Evolutionary conservation across 2,797 vertebrate species (phyloP).

Genomic region (Rhinatrema bivittatum): DNA sequence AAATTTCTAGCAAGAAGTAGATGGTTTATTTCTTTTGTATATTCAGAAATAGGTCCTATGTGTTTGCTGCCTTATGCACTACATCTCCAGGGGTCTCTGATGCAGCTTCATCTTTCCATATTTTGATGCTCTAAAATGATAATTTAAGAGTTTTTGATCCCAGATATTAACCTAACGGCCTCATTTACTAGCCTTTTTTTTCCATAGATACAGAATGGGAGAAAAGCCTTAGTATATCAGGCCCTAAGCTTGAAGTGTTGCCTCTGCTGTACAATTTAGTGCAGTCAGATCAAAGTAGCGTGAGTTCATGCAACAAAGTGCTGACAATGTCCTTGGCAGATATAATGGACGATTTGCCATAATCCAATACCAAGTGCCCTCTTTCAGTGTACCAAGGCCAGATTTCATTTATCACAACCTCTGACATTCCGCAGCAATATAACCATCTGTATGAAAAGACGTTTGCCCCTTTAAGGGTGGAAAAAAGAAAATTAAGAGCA

Average conservation of each 20-base stretch:
- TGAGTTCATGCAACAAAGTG: neutral
- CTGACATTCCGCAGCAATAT: conserved; percentile 31
- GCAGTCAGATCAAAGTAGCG: conserved; percentile 4
- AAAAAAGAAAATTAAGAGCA: conserved; percentile 29
- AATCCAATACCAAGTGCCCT: conserved; percentile 7
- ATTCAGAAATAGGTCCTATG: too few relatives aligned
- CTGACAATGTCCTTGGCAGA: neutral
- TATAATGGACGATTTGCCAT: conserved; percentile 27
- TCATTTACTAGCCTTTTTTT: too few relatives aligned
- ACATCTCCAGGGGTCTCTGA: conserved; percentile 4
- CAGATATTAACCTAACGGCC: conserved; percentile 13
- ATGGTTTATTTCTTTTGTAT: too few relatives aligned
- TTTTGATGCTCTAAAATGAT: conserved; percentile 12
- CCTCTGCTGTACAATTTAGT: conserved; percentile 24
- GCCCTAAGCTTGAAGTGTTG: neutral
- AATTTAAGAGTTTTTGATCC: conserved; percentile 14
- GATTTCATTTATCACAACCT: conserved; percentile 30
- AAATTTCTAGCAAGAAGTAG: too few relatives aligned
- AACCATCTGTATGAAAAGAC: conserved; percentile 36
- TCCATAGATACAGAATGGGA: too few relatives aligned
- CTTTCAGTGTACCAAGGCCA: conserved; percentile 16
- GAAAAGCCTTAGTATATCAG: too few relatives aligned
- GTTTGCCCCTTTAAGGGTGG: conserved; percentile 22
- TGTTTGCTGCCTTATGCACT: too few relatives aligned
- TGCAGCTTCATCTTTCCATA: neutral